Conservation (phyloP, 1,140 invertebrate species). For the Ceratosolen fusciceps region DNA sequence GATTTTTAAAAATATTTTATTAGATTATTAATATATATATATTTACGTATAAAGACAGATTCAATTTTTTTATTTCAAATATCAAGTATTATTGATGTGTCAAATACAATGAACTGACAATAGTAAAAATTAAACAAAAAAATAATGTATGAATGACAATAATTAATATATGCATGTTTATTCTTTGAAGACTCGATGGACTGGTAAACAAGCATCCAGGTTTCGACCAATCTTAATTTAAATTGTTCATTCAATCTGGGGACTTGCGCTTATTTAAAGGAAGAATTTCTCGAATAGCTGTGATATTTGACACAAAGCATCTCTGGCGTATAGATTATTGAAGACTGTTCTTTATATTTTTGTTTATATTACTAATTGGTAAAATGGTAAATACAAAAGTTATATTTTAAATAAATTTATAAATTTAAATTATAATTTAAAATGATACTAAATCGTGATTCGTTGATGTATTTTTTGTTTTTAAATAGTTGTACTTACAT, state of each 20-base stretch:
- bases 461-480: too few relatives aligned
- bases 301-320: slow-evolving; percentile 2
- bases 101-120: slow-evolving; percentile 27
- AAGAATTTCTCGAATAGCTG: slow-evolving; percentile 7
- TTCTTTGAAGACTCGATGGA: slow-evolving; percentile 40
- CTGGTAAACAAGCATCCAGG: slow-evolving; percentile 58
- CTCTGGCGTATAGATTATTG: background rate
- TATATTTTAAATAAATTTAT: background rate
- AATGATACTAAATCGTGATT: too few relatives aligned
- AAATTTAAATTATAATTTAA: too few relatives aligned
- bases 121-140: slow-evolving; percentile 25
- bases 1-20: too few relatives aligned
- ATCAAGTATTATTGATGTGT: background rate
- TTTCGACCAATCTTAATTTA: slow-evolving; percentile 52
- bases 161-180: slow-evolving; percentile 56
- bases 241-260: slow-evolving; percentile 24
- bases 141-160: background rate
- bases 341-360: background rate
- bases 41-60: too few relatives aligned
- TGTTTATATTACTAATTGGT: background rate
- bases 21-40: too few relatives aligned
- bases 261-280: slow-evolving; percentile 58
- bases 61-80: too few relatives aligned
- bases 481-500: too few relatives aligned
- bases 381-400: slow-evolving; percentile 26